A percentile compares a stretch with the other conserved stretches of the same genome.
These are phyloP conservation scores for Anodontia alba DNA, from an alignment of 2,888 invertebrate genomes.

Conservation along the genomic window DNA sequence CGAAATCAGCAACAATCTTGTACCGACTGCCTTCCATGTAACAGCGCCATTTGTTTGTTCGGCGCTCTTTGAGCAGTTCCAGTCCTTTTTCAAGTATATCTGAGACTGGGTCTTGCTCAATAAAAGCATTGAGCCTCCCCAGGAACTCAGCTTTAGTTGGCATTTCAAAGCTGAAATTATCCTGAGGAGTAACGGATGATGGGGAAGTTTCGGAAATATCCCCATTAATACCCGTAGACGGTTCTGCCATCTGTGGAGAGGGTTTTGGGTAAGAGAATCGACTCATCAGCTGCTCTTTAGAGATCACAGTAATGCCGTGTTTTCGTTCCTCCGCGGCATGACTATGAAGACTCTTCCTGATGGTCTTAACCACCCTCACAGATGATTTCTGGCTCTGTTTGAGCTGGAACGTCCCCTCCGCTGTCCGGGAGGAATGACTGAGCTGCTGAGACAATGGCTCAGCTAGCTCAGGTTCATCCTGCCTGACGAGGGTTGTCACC, in stretches of 20 bases:
- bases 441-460: neutral
- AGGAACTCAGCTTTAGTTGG: too few species aligned
- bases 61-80: neutral
- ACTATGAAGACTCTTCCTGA: neutral
- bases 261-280: neutral
- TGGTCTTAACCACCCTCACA: neutral
- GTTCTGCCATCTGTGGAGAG: too few species aligned
- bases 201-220: too few species aligned
- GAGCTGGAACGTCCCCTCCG: neutral
- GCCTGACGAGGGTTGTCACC: neutral
- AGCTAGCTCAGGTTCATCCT: neutral
- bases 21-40: neutral
- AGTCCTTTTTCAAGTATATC: too few species aligned
- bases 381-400: slow-evolving; percentile 1
- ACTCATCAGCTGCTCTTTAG: neutral
- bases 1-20: neutral
- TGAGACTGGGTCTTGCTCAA: too few species aligned
- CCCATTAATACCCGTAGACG: too few species aligned
- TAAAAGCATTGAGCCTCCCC: too few species aligned
- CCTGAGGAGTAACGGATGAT: too few species aligned
- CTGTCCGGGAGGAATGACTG: neutral
- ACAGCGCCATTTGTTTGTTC: neutral
- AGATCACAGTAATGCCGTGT: neutral
- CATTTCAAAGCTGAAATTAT: too few species aligned
- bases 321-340: neutral